Percentiles rank a stretch among this genome's conserved stretches.
phyloP scores from a whole-genome alignment of 2,797 vertebrate genomes.

The Bradypodion ventrale region DNA sequence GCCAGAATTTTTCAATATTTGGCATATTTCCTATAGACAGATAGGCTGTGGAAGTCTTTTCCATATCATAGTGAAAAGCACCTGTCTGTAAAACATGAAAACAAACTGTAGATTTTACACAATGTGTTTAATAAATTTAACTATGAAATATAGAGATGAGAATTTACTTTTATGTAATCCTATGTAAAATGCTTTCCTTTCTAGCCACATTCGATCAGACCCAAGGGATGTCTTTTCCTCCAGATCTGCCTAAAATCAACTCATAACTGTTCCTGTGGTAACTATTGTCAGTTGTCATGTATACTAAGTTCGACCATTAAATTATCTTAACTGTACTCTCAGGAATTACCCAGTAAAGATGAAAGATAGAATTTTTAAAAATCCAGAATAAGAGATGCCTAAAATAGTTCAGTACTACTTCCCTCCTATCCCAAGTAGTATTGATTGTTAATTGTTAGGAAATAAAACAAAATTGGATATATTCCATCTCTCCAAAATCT shows the following conservation, averaged over 20 bases:
- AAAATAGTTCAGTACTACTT: not conserved
- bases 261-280: not conserved
- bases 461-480: not conserved
- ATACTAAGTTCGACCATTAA: not conserved
- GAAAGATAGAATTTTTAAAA: not conserved
- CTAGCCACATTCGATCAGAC: not conserved
- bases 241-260: not conserved
- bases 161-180: conserved; percentile 60
- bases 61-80: conserved; percentile 62
- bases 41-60: conserved; percentile 63
- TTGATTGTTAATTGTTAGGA: not conserved
- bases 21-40: conserved; percentile 60
- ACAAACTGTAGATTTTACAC: conserved; percentile 78
- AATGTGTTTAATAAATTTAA: conserved; percentile 79
- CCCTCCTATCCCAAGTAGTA: not conserved
- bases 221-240: conserved; percentile 4
- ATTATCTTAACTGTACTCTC: not conserved
- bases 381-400: not conserved
- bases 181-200: conserved; percentile 36
- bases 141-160: conserved; percentile 66
- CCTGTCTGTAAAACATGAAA: conserved; percentile 76
- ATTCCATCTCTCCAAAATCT: not conserved
- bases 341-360: not conserved
- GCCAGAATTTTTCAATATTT: conserved; percentile 68
- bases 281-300: not conserved